These are phyloP conservation scores for Periophthalmodon schlosseri DNA, from an alignment of 2,113 vertebrate genomes.

Conservation along the genomic window DNA sequence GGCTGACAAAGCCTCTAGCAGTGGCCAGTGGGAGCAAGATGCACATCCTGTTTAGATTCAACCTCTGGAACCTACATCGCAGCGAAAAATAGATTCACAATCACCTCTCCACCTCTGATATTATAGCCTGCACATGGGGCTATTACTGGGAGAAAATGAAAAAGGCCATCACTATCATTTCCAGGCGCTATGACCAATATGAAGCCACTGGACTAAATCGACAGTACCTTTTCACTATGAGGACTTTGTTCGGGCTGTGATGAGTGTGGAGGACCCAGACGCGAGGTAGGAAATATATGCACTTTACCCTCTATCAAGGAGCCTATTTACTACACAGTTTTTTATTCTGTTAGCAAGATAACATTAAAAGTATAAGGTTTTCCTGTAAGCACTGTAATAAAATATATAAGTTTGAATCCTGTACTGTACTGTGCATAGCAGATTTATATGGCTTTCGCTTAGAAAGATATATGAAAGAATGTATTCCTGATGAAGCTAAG, in stretches of 20 bases:
- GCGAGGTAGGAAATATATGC: background rate
- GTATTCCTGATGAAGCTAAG: background rate
- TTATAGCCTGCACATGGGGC: constrained; percentile 45
- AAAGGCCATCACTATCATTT: constrained; percentile 53
- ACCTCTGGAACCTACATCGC: constrained; percentile 40
- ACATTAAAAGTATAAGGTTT: background rate
- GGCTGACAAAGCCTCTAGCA: constrained; percentile 53
- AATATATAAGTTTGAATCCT: background rate
- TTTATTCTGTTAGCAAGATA: background rate
- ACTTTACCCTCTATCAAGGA: constrained; percentile 1
- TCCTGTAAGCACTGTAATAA: background rate
- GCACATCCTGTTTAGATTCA: constrained; percentile 45
- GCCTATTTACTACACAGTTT: background rate
- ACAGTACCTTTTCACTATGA: constrained; percentile 30
- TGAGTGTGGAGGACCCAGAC: constrained; percentile 16
- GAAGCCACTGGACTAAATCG: constrained; percentile 23
- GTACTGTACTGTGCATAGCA: background rate
- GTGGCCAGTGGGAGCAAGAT: constrained; percentile 41
- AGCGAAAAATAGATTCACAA: constrained; percentile 41
- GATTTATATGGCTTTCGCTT: background rate
- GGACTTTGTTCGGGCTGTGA: constrained; percentile 45
- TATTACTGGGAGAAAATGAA: constrained; percentile 56
- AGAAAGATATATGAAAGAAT: background rate
- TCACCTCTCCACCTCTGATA: constrained; percentile 53
- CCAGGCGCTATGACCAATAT: constrained; percentile 30